Evolutionary conservation across 2,888 invertebrate species (phyloP), one percentile per base, ranked within the genome.

Genomic region (Microplitis deprimator): DNA sequence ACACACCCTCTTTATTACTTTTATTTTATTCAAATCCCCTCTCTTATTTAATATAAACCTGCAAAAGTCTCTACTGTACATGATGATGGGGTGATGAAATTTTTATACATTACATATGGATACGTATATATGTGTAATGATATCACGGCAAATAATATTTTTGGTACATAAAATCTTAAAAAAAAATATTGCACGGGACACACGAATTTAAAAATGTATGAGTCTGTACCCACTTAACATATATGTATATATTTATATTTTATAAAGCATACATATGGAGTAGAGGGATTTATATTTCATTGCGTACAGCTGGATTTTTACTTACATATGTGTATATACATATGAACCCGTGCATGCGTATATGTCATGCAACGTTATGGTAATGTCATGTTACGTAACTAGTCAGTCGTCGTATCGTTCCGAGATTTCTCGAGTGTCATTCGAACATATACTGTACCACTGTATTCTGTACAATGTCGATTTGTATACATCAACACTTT

Each of bases 361-460:
- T 71, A 79, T 73, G 75, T 74, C 69, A 76, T 74, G 72, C 69
- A 70, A 73, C 65, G 75, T 74, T 78, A 79, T 79, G 77, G 74
- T 80, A 78, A 81, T 80, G 74, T 81, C 78, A 76, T 78, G 75
- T 81, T 81, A 78, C 77, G 79, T 80, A 81, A 81, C 78, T 50
- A 50, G 50, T 50, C 50, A 50, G 72, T 72, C 68, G 59, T n/a
- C 69, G 50, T 60, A 68, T 67, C 60, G 79, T 78, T 67, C 74
- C 1, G 50, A 68, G 67, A 67, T 73, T 73, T 68, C 73, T 73
- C 59, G 73, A 62, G 41, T 73, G 79, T 80, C 77, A 77, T 68
- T 77, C 67, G 69, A 69, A 75, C 69, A 78, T 77, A 80, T 72
- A 38, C 29, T 8, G 72, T 76, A 59, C 68, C 10, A 68, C 73